A percentile compares a stretch with the other conserved stretches of the same genome.
These are phyloP conservation scores for Oreohelix idahoensis DNA, from an alignment of 1,140 invertebrate species.

Conservation along the genomic window DNA sequence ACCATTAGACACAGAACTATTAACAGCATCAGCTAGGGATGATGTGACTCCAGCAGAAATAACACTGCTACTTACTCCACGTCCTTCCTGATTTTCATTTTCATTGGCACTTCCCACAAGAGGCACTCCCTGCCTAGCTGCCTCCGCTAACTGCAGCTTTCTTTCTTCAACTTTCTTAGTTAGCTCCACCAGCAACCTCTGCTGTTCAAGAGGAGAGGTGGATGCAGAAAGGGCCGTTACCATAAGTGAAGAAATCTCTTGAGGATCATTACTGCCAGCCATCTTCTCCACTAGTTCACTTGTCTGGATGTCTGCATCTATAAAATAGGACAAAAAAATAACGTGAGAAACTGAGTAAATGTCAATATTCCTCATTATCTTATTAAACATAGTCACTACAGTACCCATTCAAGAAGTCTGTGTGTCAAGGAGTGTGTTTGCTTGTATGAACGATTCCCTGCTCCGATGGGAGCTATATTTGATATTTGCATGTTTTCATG, in stretches of 20 bases:
- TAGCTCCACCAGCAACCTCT: slow-evolving; percentile 81
- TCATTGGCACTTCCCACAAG: slow-evolving; percentile 36
- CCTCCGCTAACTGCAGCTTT: slow-evolving; percentile 78
- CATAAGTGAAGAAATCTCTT: slow-evolving; percentile 66
- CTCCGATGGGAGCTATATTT: no score
- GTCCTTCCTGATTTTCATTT: neutral
- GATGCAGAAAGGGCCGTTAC: slow-evolving; percentile 64
- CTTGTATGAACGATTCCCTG: no score
- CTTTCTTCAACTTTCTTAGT: slow-evolving; percentile 82
- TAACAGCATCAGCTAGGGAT: neutral
- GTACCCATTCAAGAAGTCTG: no score
- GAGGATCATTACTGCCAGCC: slow-evolving; percentile 61
- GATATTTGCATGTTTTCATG: no score
- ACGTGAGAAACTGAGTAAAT: no score
- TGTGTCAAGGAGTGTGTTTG: no score
- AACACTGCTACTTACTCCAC: neutral
- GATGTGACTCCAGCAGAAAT: neutral
- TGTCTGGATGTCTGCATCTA: neutral
- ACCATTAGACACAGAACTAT: neutral
- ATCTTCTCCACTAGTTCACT: slow-evolving; percentile 62
- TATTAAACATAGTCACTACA: no score
- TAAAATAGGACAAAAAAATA: neutral
- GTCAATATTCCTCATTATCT: no score
- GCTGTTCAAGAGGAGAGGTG: slow-evolving; percentile 67
- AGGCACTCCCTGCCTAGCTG: slow-evolving; percentile 50